A percentile compares a stretch with the other conserved stretches of the same genome.
These are phyloP conservation scores for Escarpia spicata DNA, from an alignment of 2,888 invertebrate species.

Conservation along the genomic window DNA sequence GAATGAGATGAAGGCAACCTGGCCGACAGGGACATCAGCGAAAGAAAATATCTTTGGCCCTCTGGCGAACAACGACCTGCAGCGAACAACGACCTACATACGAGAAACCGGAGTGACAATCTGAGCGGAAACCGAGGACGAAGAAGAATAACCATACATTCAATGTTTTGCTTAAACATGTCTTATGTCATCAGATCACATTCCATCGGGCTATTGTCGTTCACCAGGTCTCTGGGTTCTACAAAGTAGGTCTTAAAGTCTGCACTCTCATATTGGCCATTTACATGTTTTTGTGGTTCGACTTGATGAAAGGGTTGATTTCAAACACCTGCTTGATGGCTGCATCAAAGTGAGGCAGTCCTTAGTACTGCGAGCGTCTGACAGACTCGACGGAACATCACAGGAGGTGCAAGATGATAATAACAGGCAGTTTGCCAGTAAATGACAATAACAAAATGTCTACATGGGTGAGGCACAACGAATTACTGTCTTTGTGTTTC, in stretches of 20 bases:
- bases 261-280: not conserved
- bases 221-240: too few species aligned
- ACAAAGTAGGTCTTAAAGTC: not conserved
- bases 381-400: not conserved
- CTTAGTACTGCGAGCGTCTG: not conserved
- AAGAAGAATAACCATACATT: too few species aligned
- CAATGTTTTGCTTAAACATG: too few species aligned
- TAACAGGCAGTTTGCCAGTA: not conserved
- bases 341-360: not conserved
- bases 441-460: not conserved
- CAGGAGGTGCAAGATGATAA: slow-evolving; percentile 3
- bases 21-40: too few species aligned
- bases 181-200: too few species aligned
- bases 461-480: not conserved
- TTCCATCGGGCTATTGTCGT: too few species aligned
- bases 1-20: too few species aligned
- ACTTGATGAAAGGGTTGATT: not conserved
- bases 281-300: not conserved
- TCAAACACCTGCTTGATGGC: not conserved
- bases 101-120: too few species aligned
- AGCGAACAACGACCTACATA: too few species aligned
- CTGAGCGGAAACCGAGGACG: too few species aligned
- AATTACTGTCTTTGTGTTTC: not conserved
- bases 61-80: too few species aligned
- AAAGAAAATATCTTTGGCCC: too few species aligned